Evolutionary conservation across 2,797 vertebrate species (phyloP), one percentile per base, ranked within the genome.

Genomic region (Novumbra hubbsi): DNA sequence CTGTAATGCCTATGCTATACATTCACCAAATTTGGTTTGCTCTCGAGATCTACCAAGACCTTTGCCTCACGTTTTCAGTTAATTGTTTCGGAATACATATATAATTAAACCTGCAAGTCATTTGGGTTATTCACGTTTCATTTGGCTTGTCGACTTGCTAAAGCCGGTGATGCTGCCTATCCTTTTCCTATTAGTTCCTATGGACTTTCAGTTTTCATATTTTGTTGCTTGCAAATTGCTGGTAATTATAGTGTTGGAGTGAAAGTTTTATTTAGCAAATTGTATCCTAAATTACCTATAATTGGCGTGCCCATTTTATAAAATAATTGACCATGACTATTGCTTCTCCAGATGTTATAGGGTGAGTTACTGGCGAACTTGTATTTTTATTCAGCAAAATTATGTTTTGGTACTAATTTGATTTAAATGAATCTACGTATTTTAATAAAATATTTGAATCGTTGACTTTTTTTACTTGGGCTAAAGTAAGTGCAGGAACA

Each of bases 201-300:
- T 70, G 68, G 27, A 50, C 27, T 30, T 28, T 70, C 68, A 52
- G 27, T 21, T n/a, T 0, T 38, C 60, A 81, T 85, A 88, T 88
- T 89, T 84, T 82, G 82, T 82, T 71, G 87, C 80, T 86, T 87
- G 78, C 86, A 88, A 91, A 91, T 90, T 90, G 88, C 74, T 78
- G 60, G 85, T 88, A 88, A 92, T 92, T 87, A 89, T 81, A 73
- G 24, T 76, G 63, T 80, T 76, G 17, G 81, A 88, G 84, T 84
- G 83, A 91, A 88, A 86, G 86, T 86, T 87, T 90, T 88, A 88
- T 89, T 88, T 88, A 87, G 88, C 89, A 86, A 86, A 80, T 87
- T 80, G 84, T 84, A 84, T 88, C 86, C 87, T 76, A 86, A 89
- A 91, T 90, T 85, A 84, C 87, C 86, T 83, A 73, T 90, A 91